Evolutionary conservation across 2,797 vertebrate species (phyloP).

Genomic region (Ctenopoma kingsleyae): DNA sequence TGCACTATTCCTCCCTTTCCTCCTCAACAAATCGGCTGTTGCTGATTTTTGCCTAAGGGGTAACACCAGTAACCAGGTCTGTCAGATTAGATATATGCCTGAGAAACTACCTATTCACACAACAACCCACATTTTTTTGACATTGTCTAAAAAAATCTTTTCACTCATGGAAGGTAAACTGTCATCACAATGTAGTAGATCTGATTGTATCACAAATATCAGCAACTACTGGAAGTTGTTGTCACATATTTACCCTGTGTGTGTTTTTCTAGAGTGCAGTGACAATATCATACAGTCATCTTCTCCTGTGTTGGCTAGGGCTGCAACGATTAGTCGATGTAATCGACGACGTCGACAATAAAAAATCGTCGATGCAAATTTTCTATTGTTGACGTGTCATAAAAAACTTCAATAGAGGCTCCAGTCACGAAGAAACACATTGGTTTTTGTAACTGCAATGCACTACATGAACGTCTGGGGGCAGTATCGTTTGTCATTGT

Average conservation of each 20-base stretch:
- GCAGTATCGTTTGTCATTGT: too few species aligned
- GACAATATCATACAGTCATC: neutral
- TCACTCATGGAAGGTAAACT: slow-evolving; percentile 19
- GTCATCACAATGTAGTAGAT: slow-evolving; percentile 23
- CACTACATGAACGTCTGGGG: too few species aligned
- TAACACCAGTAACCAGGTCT: slow-evolving; percentile 28
- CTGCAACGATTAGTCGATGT: too few species aligned
- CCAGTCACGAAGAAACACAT: too few species aligned
- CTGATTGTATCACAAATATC: slow-evolving; percentile 1
- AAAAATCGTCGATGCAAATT: too few species aligned
- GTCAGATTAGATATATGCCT: slow-evolving; percentile 59
- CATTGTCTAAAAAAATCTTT: slow-evolving; percentile 34
- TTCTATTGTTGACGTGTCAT: too few species aligned
- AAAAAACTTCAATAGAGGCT: too few species aligned
- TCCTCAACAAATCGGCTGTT: slow-evolving; percentile 15
- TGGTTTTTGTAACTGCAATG: too few species aligned
- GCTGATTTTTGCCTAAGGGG: slow-evolving; percentile 25
- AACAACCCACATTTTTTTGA: slow-evolving; percentile 18
- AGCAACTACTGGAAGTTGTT: slow-evolving; percentile 12
- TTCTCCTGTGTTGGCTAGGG: too few species aligned
- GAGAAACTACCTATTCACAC: slow-evolving; percentile 46
- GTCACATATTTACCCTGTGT: slow-evolving; percentile 1
- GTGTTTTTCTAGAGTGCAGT: slow-evolving; percentile 13
- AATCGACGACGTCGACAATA: too few species aligned
- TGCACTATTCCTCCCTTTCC: neutral